phyloP scores from a whole-genome alignment of 1,140 invertebrate species.

The Chironomus tepperi region DNA sequence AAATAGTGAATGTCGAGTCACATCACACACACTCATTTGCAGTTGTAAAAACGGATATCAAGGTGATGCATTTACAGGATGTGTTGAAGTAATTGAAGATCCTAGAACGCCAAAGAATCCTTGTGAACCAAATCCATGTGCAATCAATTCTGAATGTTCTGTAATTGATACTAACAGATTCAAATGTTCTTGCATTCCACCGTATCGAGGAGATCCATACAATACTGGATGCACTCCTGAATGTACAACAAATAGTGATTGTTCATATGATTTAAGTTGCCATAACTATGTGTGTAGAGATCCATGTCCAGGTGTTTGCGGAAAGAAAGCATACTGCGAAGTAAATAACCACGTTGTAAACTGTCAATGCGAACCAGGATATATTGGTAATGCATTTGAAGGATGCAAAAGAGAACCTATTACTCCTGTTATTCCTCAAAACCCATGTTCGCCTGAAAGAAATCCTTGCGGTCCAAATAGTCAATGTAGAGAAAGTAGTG shows the following conservation, averaged over 20 bases:
- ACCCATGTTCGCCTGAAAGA: constrained; percentile 55
- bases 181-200: constrained; percentile 71
- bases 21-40: constrained; percentile 74
- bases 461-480: constrained; percentile 76
- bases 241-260: constrained; percentile 70
- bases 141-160: constrained; percentile 67
- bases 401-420: constrained; percentile 54
- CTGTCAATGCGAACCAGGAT: constrained; percentile 65
- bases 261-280: constrained; percentile 67
- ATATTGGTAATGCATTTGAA: constrained; percentile 72
- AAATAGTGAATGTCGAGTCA: constrained; percentile 69
- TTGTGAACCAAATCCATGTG: constrained; percentile 73
- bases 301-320: constrained; percentile 78
- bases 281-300: constrained; percentile 75
- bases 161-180: constrained; percentile 52
- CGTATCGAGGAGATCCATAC: constrained; percentile 75
- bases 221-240: constrained; percentile 67
- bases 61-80: constrained; percentile 74
- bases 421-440: constrained; percentile 40
- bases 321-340: constrained; percentile 63
- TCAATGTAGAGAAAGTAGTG: constrained; percentile 56
- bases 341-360: constrained; percentile 73
- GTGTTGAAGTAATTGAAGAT: constrained; percentile 46
- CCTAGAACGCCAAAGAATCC: constrained; percentile 45
- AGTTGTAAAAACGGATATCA: constrained; percentile 64